Evolutionary conservation across 2,888 invertebrate species (phyloP).

Genomic region (Leucophenga montana): DNA sequence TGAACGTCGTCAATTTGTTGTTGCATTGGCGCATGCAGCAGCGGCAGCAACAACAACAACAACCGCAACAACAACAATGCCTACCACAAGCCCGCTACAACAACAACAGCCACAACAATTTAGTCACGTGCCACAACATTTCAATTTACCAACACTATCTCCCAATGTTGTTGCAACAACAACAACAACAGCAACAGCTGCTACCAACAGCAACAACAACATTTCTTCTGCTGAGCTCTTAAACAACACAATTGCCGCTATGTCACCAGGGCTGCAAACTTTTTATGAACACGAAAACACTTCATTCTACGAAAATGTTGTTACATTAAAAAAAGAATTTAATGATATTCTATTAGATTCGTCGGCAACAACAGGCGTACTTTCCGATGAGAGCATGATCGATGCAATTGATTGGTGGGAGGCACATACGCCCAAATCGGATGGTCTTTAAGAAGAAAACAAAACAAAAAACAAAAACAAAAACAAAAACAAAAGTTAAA

Average conservation of each 20-base stretch:
- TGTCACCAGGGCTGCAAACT: constrained; percentile 51
- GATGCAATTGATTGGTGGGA: constrained; percentile 77
- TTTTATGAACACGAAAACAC: constrained; percentile 60
- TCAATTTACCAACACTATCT: constrained; percentile 41
- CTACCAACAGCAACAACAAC: constrained; percentile 48
- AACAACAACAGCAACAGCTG: constrained; percentile 33
- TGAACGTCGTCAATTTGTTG: constrained; percentile 36
- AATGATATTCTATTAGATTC: constrained; percentile 70
- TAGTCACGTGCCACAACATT: constrained; percentile 29
- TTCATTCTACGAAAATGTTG: constrained; percentile 56
- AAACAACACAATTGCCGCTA: constrained; percentile 21
- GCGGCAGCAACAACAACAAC: constrained; percentile 46
- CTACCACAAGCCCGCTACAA: constrained; percentile 25
- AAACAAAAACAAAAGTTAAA: neutral
- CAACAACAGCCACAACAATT: constrained; percentile 40
- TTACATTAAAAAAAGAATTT: constrained; percentile 67
- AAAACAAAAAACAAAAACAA: neutral
- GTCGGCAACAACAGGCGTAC: constrained; percentile 51
- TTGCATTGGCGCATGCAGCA: constrained; percentile 47
- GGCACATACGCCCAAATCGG: constrained; percentile 71
- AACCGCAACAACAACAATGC: constrained; percentile 39
- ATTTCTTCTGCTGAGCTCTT: constrained; percentile 32
- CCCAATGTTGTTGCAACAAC: constrained; percentile 37
- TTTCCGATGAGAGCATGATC: constrained; percentile 75
- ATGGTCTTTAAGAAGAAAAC: constrained; percentile 50